Conservation (phyloP, 2,888 invertebrate species). For the Anagyrus pseudococci region DNA sequence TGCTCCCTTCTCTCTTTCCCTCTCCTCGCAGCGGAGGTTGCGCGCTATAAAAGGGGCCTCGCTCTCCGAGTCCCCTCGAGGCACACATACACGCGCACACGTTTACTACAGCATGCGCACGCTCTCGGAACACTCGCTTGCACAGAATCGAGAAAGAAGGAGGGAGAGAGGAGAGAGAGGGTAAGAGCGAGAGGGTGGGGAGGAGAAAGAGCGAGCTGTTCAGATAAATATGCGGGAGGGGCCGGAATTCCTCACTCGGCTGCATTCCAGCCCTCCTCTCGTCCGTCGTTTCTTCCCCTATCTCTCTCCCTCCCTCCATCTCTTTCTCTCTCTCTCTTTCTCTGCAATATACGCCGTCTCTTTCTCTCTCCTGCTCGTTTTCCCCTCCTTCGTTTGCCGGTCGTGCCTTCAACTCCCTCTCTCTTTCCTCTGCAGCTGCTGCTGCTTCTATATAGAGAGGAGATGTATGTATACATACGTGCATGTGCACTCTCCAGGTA, state of each 20-base stretch:
- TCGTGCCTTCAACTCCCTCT: constrained; percentile 20
- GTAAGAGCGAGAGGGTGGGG: constrained; percentile 47
- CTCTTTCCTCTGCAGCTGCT: constrained; percentile 1
- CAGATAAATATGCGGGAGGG: constrained; percentile 63
- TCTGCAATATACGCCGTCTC: constrained; percentile 16
- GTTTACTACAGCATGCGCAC: neutral
- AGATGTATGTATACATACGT: neutral
- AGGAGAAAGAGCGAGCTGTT: constrained; percentile 48
- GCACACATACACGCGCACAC: constrained; percentile 28
- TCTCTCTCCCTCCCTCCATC: constrained; percentile 27
- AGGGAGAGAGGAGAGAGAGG: constrained; percentile 25
- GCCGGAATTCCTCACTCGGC: constrained; percentile 62
- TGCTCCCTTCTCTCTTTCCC: too few species aligned
- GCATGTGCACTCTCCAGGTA: constrained; percentile 2
- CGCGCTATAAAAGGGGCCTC: constrained; percentile 52
- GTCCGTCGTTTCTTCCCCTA: constrained; percentile 31
- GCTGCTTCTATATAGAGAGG: neutral
- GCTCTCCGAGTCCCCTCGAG: constrained; percentile 58
- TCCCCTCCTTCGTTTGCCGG: neutral
- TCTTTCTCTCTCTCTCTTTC: constrained; percentile 27
- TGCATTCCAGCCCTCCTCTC: constrained; percentile 56
- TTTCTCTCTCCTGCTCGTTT: constrained; percentile 22
- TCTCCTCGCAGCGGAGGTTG: constrained; percentile 21
- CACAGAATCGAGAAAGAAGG: neutral
- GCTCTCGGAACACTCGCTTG: neutral